Conservation (phyloP, 2,888 invertebrate species). For the Drosophila kambysellisi region DNA sequence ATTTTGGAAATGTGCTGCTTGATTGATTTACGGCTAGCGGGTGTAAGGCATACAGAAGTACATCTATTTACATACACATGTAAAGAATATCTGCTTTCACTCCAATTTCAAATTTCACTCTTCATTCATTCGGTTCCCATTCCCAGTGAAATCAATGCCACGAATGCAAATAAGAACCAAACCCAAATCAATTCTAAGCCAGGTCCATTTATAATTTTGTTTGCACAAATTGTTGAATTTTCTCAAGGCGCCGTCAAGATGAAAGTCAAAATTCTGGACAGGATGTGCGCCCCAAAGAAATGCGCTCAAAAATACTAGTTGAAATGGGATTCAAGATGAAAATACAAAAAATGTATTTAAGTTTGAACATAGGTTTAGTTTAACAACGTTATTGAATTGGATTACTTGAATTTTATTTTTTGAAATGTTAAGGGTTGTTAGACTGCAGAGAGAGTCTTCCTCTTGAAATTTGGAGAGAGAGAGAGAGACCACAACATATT, state of each 20-base stretch:
- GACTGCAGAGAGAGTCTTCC: neutral
- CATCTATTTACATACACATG: neutral
- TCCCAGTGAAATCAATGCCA: conserved; percentile 71
- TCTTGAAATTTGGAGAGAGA: neutral
- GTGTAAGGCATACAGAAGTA: conserved; percentile 11
- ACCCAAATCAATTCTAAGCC: conserved; percentile 19
- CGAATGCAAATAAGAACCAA: conserved; percentile 66
- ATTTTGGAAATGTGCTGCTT: conserved; percentile 52
- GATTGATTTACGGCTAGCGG: conserved; percentile 71
- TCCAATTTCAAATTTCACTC: conserved; percentile 60
- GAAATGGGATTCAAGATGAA: conserved; percentile 34
- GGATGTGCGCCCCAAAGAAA: conserved; percentile 50
- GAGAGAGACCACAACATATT: conserved; percentile 16
- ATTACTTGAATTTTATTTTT: neutral
- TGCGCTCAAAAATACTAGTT: conserved; percentile 9
- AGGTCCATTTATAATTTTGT: conserved; percentile 35
- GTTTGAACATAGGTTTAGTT: neutral
- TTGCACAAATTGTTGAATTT: conserved; percentile 67
- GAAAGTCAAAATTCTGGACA: conserved; percentile 60
- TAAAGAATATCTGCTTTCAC: conserved; percentile 39
- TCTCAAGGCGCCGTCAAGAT: conserved; percentile 69
- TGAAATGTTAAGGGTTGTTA: conserved; percentile 34
- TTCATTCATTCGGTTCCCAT: conserved; percentile 55
- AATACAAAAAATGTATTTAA: neutral
- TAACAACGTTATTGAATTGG: conserved; percentile 12